Percentiles rank a stretch among this genome's conserved stretches.
Conservation (phyloP, 2,888 invertebrate species). For the Acronicta alni region DNA sequence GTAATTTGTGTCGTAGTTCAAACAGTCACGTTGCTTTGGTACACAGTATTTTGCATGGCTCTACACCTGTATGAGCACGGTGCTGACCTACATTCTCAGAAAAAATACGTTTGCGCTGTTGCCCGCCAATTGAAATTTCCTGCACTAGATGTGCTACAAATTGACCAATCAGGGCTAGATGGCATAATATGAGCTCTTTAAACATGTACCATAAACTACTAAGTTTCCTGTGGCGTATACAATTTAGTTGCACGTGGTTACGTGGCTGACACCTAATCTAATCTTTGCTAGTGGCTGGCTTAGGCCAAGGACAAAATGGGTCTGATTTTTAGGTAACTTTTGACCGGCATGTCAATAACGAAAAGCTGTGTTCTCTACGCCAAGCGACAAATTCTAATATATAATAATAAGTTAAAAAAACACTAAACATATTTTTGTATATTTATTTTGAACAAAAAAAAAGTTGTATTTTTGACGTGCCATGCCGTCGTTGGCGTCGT, state of each 20-base stretch:
- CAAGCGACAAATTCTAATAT: too few species aligned
- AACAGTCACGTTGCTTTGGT: constrained; percentile 3
- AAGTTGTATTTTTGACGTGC: too few species aligned
- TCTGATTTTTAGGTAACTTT: too few species aligned
- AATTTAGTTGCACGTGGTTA: constrained; percentile 32
- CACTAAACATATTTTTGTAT: too few species aligned
- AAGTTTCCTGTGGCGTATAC: constrained; percentile 17
- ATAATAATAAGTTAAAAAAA: too few species aligned
- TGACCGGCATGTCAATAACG: too few species aligned
- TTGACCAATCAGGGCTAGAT: constrained; percentile 42
- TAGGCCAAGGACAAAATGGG: constrained; percentile 25
- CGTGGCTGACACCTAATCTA: constrained; percentile 39
- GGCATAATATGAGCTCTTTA: constrained; percentile 42
- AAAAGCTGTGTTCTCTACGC: too few species aligned
- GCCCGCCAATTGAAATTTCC: constrained; percentile 56
- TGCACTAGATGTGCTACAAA: constrained; percentile 43
- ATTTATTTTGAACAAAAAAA: too few species aligned
- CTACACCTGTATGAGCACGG: constrained; percentile 20
- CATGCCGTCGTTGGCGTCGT: too few species aligned
- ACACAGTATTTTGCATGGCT: constrained; percentile 26
- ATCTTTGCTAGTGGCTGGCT: constrained; percentile 27
- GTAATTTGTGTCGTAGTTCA: constrained; percentile 2
- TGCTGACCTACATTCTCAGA: constrained; percentile 46
- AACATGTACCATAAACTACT: constrained; percentile 12
- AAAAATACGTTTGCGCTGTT: constrained; percentile 48